These are phyloP conservation scores for Pseudeuparius sepicola DNA, from an alignment of 2,888 invertebrate genomes.

Conservation along the genomic window DNA sequence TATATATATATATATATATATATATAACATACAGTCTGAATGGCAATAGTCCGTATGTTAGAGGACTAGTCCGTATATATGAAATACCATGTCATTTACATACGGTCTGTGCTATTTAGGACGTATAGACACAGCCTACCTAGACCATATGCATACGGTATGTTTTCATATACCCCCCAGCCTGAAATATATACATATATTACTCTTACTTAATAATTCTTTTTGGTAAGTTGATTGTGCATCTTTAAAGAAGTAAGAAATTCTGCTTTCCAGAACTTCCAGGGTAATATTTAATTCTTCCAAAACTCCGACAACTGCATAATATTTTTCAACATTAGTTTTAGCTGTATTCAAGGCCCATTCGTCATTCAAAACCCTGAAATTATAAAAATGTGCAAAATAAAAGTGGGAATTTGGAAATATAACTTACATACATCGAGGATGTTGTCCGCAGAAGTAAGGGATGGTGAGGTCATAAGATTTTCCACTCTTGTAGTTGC, in stretches of 20 bases:
- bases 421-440: constrained; percentile 46
- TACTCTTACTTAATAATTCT: constrained; percentile 42
- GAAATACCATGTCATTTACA: too few species aligned
- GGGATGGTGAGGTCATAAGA: constrained; percentile 44
- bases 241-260: constrained; percentile 50
- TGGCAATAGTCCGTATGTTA: too few species aligned
- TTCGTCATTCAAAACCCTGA: constrained; percentile 42
- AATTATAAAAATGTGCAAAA: constrained; percentile 8
- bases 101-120: too few species aligned
- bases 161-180: too few species aligned
- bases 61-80: too few species aligned
- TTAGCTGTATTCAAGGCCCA: constrained; percentile 49
- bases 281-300: constrained; percentile 49
- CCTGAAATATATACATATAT: too few species aligned
- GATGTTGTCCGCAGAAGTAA: constrained; percentile 54
- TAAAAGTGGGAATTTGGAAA: constrained; percentile 11
- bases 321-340: constrained; percentile 46
- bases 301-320: constrained; percentile 48
- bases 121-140: too few species aligned
- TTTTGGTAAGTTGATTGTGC: constrained; percentile 41
- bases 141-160: too few species aligned
- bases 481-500: constrained; percentile 23
- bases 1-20: too few species aligned
- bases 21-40: too few species aligned
- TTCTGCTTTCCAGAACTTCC: constrained; percentile 41